Conservation (phyloP, 2,113 vertebrate genomes). For the Epinephelus fuscoguttatus region DNA sequence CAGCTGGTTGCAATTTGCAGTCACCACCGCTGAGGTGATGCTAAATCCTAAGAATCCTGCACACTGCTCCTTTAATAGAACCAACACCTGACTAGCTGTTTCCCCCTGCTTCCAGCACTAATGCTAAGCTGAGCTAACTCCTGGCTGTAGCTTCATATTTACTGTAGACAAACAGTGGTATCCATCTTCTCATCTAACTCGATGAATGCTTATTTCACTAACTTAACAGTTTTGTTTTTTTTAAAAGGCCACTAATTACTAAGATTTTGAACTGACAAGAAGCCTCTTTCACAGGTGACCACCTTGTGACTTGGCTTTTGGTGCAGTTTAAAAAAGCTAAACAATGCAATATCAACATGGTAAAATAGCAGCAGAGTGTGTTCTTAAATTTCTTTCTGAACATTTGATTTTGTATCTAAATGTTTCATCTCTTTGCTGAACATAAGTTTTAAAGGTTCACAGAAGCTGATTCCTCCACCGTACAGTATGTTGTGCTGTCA, state of each 20-base stretch:
- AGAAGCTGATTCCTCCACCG: constrained; percentile 16
- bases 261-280: too few species aligned
- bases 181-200: not conserved
- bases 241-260: too few species aligned
- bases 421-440: constrained; percentile 54
- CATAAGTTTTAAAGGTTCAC: constrained; percentile 24
- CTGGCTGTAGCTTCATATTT: not conserved
- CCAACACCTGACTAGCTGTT: too few species aligned
- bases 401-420: constrained; percentile 40
- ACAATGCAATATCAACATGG: not conserved
- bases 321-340: too few species aligned
- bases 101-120: not conserved
- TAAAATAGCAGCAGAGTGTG: not conserved
- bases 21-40: too few species aligned
- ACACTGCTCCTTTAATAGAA: too few species aligned
- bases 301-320: too few species aligned
- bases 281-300: too few species aligned
- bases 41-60: too few species aligned
- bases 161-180: not conserved
- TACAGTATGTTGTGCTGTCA: constrained; percentile 5
- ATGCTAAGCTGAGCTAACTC: not conserved
- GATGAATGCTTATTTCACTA: not conserved
- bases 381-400: not conserved
- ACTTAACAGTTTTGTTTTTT: too few species aligned
- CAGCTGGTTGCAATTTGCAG: too few species aligned